Evolutionary conservation across 30 jellyfish, hydroid and myxozoan genomes (phyloP), one percentile per base, ranked within the genome.

Genomic region (Hydra vulgaris): DNA sequence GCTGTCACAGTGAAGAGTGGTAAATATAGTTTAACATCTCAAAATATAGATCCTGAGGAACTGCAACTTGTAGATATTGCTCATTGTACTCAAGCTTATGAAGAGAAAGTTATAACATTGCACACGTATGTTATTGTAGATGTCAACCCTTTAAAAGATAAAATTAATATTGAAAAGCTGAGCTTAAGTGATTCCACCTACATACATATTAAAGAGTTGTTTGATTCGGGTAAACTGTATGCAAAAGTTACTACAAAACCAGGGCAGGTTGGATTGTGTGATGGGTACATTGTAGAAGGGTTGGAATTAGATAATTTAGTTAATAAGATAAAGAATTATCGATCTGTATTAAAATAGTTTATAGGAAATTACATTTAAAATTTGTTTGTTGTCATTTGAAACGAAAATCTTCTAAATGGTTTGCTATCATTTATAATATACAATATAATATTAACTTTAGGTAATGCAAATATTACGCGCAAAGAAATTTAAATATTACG

Each of bases 231-330:
- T 19, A 18, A 78, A 54, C 81, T 79, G 12, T 17, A 52, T 73
- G 96, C 88, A 1, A 76, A 79, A 66, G 78, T 89, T 20, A 89
- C 91, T 53, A 61, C 96, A 23, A 74, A 84, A 61, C 96, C 96
- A 21, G 96, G 96, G 3, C 96, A 89, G 81, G 95, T 71, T 66
- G 96, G 96, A 7, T 79, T 77, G 8, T 89, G 96, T 52, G 89
- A 89, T 79, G 96, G 96, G 12, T 82, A 80, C 69, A 77, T 89
- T 54, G 75, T 89, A 0, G 96, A 89, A 81, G 96, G 96, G 0
- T 24, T 66, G 22, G 96, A 89, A 67, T 74, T 89, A 77, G 54
- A 52, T 15, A 15, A 27, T 25, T 20, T 56, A 18, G 21, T 78
- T 0, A 25, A 54, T 73, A 73, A 73, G 53, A 0, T 73, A 20